Conservation (phyloP, 30 jellyfish, hydroid and myxozoan genomes). For the Hydractinia echinata region DNA sequence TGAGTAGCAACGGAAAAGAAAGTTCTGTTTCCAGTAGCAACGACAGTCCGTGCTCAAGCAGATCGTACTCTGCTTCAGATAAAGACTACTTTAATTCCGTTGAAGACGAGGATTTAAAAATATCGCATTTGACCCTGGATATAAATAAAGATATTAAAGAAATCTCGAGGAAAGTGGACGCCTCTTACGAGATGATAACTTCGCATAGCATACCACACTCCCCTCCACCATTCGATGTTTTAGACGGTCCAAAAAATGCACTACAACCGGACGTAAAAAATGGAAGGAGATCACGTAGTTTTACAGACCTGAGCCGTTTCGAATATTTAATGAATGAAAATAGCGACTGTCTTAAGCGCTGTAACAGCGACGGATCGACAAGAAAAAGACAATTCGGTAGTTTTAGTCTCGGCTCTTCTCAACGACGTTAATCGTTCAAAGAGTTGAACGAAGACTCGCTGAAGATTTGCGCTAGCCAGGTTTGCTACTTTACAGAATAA, state of each 20-base stretch:
- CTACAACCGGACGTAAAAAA: not conserved
- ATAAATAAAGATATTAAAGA: not conserved
- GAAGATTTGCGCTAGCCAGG: no score
- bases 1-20: not conserved
- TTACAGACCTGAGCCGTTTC: not conserved
- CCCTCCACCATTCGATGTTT: constrained; percentile 16
- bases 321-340: not conserved
- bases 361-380: not conserved
- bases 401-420: not conserved
- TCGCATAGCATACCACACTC: constrained; percentile 38
- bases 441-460: no score
- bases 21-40: not conserved
- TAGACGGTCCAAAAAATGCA: constrained; percentile 11
- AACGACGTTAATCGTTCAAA: no score
- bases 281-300: constrained; percentile 1
- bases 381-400: not conserved
- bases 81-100: not conserved
- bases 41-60: not conserved
- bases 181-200: constrained; percentile 32
- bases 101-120: not conserved
- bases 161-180: not conserved
- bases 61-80: no score
- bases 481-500: no score
- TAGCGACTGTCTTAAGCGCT: not conserved
- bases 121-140: no score